These are phyloP conservation scores for Danio kyathit DNA, from an alignment of 2,797 vertebrate genomes.

Conservation along the genomic window DNA sequence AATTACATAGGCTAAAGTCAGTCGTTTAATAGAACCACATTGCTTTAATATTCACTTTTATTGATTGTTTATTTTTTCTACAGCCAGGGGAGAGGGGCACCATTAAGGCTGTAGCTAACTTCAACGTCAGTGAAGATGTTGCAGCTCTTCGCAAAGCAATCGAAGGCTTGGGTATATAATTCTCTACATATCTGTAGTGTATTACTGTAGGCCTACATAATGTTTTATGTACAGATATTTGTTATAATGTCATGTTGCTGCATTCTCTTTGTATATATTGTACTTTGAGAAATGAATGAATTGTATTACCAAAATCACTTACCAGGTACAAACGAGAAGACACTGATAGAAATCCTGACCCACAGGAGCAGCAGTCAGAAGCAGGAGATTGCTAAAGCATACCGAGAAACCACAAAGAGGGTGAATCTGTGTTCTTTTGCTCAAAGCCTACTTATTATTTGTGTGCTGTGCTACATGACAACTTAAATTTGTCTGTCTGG, in stretches of 20 bases:
- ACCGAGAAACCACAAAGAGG: conserved; percentile 68
- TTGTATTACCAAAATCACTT: not conserved
- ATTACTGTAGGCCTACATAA: not conserved
- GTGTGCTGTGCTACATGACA: not conserved
- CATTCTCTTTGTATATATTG: not conserved
- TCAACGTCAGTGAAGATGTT: conserved; percentile 76
- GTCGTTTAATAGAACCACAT: too few species aligned
- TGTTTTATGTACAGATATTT: not conserved
- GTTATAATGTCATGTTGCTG: not conserved
- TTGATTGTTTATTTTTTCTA: not conserved
- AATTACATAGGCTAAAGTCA: not conserved
- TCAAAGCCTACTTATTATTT: not conserved
- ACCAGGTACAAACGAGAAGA: conserved; percentile 80
- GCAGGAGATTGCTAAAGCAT: conserved; percentile 77
- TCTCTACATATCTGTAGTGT: not conserved
- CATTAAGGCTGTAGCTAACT: conserved; percentile 71
- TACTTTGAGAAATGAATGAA: not conserved
- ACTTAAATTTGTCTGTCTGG: not conserved
- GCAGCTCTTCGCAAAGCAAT: conserved; percentile 79
- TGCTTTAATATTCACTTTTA: not conserved
- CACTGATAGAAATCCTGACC: conserved; percentile 76
- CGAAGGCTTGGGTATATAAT: conserved; percentile 76
- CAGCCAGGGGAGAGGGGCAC: conserved; percentile 77
- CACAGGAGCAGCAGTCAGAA: conserved; percentile 76
- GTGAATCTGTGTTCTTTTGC: conserved; percentile 61